Conservation (phyloP, 2,888 invertebrate genomes). For the Subacronicta megacephala region DNA sequence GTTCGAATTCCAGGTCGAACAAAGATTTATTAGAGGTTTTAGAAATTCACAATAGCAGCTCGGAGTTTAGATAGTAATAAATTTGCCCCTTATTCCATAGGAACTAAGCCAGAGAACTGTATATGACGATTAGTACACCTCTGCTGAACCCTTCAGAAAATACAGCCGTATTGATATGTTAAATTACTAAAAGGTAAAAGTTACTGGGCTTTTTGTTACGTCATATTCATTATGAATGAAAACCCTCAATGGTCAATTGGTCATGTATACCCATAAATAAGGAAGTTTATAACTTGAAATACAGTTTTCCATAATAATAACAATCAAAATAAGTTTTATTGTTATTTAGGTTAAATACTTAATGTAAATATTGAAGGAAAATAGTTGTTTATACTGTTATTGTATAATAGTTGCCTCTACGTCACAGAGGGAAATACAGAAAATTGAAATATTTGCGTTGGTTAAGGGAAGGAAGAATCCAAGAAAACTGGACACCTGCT, state of each 20-base stretch:
- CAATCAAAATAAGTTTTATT: constrained; percentile 14
- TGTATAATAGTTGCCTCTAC: constrained; percentile 19
- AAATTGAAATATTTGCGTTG: constrained; percentile 9
- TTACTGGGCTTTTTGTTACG: constrained; percentile 11
- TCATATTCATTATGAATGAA: constrained; percentile 15
- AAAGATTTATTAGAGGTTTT: no score
- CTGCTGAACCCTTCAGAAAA: no score
- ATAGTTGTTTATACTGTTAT: constrained; percentile 5
- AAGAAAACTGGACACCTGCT: no score
- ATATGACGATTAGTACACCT: no score
- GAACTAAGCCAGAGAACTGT: no score
- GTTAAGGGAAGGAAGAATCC: constrained; percentile 14
- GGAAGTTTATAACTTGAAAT: constrained; percentile 24
- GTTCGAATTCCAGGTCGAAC: no score
- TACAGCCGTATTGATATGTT: no score
- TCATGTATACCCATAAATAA: background rate
- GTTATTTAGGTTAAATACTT: constrained; percentile 12
- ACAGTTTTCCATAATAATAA: background rate
- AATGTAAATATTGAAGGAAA: constrained; percentile 20
- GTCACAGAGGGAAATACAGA: constrained; percentile 32
- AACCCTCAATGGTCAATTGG: constrained; percentile 22
- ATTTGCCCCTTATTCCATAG: no score
- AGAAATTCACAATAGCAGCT: no score
- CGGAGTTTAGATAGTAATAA: no score
- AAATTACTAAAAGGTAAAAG: no score